These are phyloP conservation scores for Progne subis DNA, from an alignment of 2,113 vertebrate species.

Conservation along the genomic window DNA sequence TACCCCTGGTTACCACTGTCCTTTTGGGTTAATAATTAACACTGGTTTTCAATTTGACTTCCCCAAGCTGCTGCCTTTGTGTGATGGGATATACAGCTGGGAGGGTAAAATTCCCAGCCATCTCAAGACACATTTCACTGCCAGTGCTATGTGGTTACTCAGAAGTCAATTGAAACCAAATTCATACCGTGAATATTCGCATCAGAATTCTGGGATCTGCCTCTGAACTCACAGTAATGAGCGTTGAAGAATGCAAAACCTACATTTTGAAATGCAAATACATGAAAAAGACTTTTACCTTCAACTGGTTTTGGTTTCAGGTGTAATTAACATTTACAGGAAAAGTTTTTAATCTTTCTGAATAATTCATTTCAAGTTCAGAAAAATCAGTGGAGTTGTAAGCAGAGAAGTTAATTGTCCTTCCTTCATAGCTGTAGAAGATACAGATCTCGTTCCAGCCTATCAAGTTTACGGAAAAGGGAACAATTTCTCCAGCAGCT, in stretches of 20 bases:
- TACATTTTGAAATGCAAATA: not conserved
- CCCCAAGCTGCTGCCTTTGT: not conserved
- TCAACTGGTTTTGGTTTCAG: not conserved
- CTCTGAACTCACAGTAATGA: not conserved
- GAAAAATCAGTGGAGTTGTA: not conserved
- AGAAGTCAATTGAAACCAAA: not conserved
- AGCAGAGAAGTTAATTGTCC: not conserved
- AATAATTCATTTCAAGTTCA: not conserved
- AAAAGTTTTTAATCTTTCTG: not conserved
- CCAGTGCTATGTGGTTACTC: not conserved
- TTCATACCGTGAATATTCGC: not conserved
- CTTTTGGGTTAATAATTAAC: not conserved
- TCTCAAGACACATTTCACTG: not conserved
- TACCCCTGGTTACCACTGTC: not conserved
- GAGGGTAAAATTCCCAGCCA: not conserved
- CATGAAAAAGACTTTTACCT: not conserved
- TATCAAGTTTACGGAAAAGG: not conserved
- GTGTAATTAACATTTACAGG: not conserved
- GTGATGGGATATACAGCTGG: not conserved
- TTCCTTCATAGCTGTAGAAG: not conserved
- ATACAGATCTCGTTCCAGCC: not conserved
- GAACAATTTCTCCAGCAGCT: not conserved
- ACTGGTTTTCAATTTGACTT: not conserved
- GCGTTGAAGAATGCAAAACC: not conserved
- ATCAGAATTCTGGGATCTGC: not conserved